Evolutionary conservation across 2,797 vertebrate genomes (phyloP).

Genomic region (Cyprinella venusta): DNA sequence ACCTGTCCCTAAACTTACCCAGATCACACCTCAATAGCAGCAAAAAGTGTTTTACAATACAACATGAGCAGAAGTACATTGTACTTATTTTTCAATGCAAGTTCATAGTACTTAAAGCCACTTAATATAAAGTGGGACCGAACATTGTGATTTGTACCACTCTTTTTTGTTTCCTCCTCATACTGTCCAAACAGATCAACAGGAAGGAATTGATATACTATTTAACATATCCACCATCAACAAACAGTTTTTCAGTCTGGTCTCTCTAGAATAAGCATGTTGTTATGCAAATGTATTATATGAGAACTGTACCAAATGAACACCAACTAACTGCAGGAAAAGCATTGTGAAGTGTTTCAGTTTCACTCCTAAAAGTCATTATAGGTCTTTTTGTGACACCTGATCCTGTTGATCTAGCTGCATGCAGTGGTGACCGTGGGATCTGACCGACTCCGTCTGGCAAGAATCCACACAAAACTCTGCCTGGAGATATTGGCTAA

Average conservation of each 20-base stretch:
- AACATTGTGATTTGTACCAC: background rate
- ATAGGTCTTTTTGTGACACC: constrained; percentile 33
- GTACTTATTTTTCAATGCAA: too few relatives aligned
- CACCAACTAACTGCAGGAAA: constrained; percentile 41
- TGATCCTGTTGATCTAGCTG: constrained; percentile 17
- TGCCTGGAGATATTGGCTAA: constrained; percentile 55
- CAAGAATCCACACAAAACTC: constrained; percentile 61
- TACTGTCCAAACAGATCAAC: background rate
- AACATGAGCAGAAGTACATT: too few relatives aligned
- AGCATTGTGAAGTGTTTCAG: constrained; percentile 35
- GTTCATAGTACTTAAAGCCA: too few relatives aligned
- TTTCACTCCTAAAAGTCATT: constrained; percentile 39
- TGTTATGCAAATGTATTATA: constrained; percentile 37
- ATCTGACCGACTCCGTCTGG: constrained; percentile 54
- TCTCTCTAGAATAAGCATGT: background rate
- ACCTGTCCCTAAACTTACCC: too few relatives aligned
- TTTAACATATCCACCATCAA: background rate
- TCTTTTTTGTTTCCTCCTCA: background rate
- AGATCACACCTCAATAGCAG: too few relatives aligned
- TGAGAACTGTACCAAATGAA: constrained; percentile 21
- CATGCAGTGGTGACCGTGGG: background rate
- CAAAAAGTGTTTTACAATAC: too few relatives aligned
- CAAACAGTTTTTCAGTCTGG: background rate
- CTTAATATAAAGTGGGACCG: too few relatives aligned
- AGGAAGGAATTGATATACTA: background rate